Conservation (phyloP, 2,113 vertebrate species). For the Oryzias melastigma region DNA sequence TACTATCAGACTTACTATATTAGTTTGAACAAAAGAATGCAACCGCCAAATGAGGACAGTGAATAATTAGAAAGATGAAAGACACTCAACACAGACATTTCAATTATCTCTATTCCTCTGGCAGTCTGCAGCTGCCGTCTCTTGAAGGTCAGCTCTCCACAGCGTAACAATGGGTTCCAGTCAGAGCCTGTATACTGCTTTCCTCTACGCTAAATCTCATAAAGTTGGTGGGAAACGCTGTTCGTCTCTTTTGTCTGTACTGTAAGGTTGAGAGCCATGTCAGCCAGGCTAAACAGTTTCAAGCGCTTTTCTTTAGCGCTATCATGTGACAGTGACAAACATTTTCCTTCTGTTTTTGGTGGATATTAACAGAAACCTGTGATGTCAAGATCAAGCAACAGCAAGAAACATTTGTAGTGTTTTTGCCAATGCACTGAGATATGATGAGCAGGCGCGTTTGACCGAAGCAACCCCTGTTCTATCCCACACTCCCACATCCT, state of each 20-base stretch:
- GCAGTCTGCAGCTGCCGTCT: slow-evolving; percentile 51
- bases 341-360: not conserved
- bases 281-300: not conserved
- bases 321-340: not conserved
- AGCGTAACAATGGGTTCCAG: slow-evolving; percentile 26
- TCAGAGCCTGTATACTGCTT: slow-evolving; percentile 30
- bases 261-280: not conserved
- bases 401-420: slow-evolving; percentile 7
- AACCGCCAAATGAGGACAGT: slow-evolving; percentile 55
- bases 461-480: slow-evolving; percentile 26
- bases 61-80: slow-evolving; percentile 61
- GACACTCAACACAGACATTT: slow-evolving; percentile 52
- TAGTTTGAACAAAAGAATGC: slow-evolving; percentile 8
- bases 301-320: not conserved
- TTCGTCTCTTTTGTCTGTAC: not conserved
- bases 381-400: not conserved
- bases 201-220: slow-evolving; percentile 16
- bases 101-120: slow-evolving; percentile 59
- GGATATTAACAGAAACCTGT: not conserved
- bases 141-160: slow-evolving; percentile 50
- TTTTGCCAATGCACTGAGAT: slow-evolving; percentile 26
- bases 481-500: slow-evolving; percentile 28
- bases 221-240: not conserved
- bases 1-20: slow-evolving; percentile 15
- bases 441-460: slow-evolving; percentile 33